Evolutionary conservation across 2,113 vertebrate species (phyloP).

Genomic region (Anser brachyrhynchus): DNA sequence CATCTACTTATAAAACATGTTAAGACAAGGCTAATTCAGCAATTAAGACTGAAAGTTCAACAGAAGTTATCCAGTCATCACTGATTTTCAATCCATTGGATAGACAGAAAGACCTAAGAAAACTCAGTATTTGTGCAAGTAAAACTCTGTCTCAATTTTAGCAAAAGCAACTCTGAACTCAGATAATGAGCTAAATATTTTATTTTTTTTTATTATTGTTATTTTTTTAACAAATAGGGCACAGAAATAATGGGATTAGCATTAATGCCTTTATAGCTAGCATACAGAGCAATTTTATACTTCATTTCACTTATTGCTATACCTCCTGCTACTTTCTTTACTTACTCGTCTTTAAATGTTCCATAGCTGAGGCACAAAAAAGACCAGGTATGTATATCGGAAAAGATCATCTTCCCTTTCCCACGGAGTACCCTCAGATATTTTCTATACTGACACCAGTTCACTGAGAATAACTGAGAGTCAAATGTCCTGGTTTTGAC

Average conservation of each 20-base stretch:
- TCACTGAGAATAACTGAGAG: background rate
- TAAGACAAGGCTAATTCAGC: background rate
- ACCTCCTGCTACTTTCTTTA: background rate
- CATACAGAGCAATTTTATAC: constrained; percentile 36
- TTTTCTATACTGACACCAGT: background rate
- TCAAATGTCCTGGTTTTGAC: background rate
- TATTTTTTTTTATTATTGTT: background rate
- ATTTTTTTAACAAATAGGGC: background rate
- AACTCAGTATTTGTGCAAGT: background rate
- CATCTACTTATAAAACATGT: background rate
- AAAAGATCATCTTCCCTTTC: background rate
- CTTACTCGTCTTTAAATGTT: background rate
- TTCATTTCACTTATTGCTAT: constrained; percentile 39
- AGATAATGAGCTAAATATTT: constrained; percentile 36
- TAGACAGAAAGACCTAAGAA: background rate
- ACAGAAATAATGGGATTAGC: constrained; percentile 44
- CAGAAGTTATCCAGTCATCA: background rate
- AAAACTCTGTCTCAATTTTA: constrained; percentile 8
- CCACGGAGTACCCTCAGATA: background rate
- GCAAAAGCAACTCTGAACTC: background rate
- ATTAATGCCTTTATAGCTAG: constrained; percentile 16
- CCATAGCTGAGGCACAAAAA: background rate
- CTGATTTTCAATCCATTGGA: background rate
- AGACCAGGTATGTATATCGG: background rate
- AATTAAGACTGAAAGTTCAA: background rate